Evolutionary conservation across 2,888 invertebrate species (phyloP).

Genomic region (Falcaria lacertinaria): DNA sequence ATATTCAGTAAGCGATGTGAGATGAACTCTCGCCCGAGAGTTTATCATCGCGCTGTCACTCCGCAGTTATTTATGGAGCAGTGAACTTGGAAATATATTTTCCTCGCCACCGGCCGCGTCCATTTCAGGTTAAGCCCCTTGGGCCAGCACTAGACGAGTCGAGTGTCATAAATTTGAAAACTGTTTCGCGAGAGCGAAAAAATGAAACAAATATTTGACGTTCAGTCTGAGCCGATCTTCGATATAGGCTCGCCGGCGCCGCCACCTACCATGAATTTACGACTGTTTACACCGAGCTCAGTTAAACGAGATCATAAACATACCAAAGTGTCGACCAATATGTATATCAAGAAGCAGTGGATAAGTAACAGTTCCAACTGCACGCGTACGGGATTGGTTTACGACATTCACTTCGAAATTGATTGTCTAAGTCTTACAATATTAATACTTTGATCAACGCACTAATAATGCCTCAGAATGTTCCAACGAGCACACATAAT

Average conservation of each 20-base stretch:
- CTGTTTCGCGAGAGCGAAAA: slow-evolving; percentile 69
- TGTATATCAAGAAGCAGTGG: slow-evolving; percentile 7
- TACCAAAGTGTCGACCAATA: slow-evolving; percentile 18
- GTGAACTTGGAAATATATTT: slow-evolving; percentile 79
- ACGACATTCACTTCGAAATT: too few relatives aligned
- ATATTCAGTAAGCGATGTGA: slow-evolving; percentile 69
- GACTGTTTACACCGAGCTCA: slow-evolving; percentile 32
- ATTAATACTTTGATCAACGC: too few relatives aligned
- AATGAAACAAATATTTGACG: slow-evolving; percentile 69
- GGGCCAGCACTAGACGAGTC: slow-evolving; percentile 73
- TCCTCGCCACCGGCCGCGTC: slow-evolving; percentile 71
- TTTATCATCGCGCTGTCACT: slow-evolving; percentile 78
- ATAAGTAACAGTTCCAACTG: too few relatives aligned
- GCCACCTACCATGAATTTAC: slow-evolving; percentile 34
- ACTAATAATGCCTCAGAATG: too few relatives aligned
- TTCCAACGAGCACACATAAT: too few relatives aligned
- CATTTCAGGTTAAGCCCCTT: slow-evolving; percentile 77
- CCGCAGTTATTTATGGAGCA: slow-evolving; percentile 76
- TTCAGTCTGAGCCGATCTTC: slow-evolving; percentile 45
- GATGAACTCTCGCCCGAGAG: slow-evolving; percentile 69
- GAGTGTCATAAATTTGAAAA: slow-evolving; percentile 79
- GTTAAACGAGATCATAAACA: slow-evolving; percentile 32
- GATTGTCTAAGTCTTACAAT: too few relatives aligned
- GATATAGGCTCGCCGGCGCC: slow-evolving; percentile 29
- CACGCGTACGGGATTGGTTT: too few relatives aligned